These are phyloP conservation scores for Rhagoletis pomonella DNA, from an alignment of 1,140 invertebrate genomes.

Conservation along the genomic window DNA sequence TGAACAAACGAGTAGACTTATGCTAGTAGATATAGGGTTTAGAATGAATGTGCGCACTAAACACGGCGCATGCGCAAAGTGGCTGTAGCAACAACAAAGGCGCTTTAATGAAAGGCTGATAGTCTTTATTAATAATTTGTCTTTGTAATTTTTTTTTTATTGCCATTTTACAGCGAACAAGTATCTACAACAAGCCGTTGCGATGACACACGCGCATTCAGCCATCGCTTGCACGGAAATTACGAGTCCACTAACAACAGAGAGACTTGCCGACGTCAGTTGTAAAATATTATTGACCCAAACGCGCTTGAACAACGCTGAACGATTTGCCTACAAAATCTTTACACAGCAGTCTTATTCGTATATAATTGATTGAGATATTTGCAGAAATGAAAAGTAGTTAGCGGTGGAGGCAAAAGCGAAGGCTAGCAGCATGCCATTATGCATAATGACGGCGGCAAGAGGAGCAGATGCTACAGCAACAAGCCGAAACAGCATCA, in stretches of 20 bases:
- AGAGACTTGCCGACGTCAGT: slow-evolving; percentile 12
- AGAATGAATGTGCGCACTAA: not conserved
- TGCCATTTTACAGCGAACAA: not conserved
- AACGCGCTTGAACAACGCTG: not conserved
- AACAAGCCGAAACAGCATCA: no score
- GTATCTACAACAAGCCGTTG: not conserved
- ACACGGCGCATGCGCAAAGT: not conserved
- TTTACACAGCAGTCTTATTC: slow-evolving; percentile 6
- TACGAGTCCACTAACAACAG: not conserved
- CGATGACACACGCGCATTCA: not conserved
- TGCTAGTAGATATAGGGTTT: no score
- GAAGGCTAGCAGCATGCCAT: not conserved
- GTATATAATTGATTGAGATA: slow-evolving; percentile 50
- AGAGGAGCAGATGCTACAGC: not conserved
- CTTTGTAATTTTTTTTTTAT: not conserved
- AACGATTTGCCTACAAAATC: slow-evolving; percentile 33
- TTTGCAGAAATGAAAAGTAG: not conserved
- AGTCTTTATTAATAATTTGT: slow-evolving; percentile 17
- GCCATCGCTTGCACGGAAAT: not conserved
- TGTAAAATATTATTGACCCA: not conserved
- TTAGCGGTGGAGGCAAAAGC: not conserved
- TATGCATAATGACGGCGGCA: not conserved
- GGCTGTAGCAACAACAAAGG: not conserved
- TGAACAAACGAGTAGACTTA: not conserved
- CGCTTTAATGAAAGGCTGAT: slow-evolving; percentile 1